These are phyloP conservation scores for Dryadula phaetusa DNA, from an alignment of 2,888 invertebrate genomes.

Conservation along the genomic window DNA sequence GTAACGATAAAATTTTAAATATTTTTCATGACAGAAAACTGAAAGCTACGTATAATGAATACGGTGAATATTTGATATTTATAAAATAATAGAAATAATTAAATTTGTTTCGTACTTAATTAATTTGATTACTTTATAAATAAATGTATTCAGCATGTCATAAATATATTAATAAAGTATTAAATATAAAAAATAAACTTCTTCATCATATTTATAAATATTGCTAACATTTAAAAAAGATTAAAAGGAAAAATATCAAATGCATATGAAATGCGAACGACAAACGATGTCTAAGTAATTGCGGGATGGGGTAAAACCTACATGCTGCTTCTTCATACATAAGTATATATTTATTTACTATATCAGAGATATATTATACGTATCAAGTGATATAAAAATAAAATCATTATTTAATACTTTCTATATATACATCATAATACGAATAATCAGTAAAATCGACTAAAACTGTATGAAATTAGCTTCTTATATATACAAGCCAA, in stretches of 20 bases:
- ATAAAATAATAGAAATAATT: too few relatives aligned
- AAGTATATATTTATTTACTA: constrained; percentile 1
- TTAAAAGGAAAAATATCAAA: constrained; percentile 24
- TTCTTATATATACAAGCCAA: too few relatives aligned
- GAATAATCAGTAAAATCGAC: too few relatives aligned
- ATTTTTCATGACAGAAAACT: constrained; percentile 8
- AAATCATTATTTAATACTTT: not conserved
- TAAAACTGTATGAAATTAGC: too few relatives aligned
- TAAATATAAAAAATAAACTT: not conserved
- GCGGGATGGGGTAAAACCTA: constrained; percentile 22
- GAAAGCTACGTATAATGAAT: not conserved
- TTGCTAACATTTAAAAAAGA: constrained; percentile 15
- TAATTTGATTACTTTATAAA: not conserved
- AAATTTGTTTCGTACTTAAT: too few relatives aligned
- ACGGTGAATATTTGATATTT: not conserved
- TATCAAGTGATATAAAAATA: not conserved
- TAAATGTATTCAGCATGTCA: not conserved
- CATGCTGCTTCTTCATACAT: not conserved
- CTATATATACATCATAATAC: too few relatives aligned
- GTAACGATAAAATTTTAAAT: constrained; percentile 19
- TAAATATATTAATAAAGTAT: not conserved
- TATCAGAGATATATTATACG: not conserved
- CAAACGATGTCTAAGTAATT: constrained; percentile 28
- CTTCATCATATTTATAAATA: not conserved
- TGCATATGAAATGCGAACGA: constrained; percentile 25